Percentiles rank a stretch among this genome's conserved stretches.
Evolutionary conservation across 2,888 invertebrate species (phyloP).

Genomic region (Drosophila rubida): DNA sequence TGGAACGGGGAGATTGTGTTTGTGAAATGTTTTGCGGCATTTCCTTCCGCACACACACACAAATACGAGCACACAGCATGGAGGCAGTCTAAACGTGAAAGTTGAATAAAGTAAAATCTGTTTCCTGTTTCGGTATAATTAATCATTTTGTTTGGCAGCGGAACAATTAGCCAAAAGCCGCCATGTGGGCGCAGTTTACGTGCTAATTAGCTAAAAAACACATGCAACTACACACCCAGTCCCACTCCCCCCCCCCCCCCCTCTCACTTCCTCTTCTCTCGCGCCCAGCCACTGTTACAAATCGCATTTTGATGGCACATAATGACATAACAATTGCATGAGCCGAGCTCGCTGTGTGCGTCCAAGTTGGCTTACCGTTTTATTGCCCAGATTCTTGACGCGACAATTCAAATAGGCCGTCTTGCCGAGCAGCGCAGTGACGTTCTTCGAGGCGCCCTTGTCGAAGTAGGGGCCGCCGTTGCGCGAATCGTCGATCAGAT

Average conservation of each 20-base stretch:
- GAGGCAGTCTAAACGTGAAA: constrained; percentile 43
- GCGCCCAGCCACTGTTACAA: constrained; percentile 53
- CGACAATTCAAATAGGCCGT: constrained; percentile 95
- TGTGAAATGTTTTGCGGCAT: constrained; percentile 79
- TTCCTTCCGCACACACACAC: constrained; percentile 73
- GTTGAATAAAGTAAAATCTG: constrained; percentile 80
- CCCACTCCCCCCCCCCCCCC: background rate
- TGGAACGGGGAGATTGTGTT: constrained; percentile 37
- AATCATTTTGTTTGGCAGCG: constrained; percentile 79
- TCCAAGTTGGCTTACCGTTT: constrained; percentile 90
- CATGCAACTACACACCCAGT: constrained; percentile 24
- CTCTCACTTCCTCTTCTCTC: background rate
- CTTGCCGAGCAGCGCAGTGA: constrained; percentile 94
- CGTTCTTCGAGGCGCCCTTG: constrained; percentile 89
- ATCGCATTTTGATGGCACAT: constrained; percentile 67
- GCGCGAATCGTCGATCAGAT: constrained; percentile 85
- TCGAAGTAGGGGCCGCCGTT: constrained; percentile 92
- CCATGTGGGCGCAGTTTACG: constrained; percentile 74
- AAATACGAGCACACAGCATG: constrained; percentile 19
- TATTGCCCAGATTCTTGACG: constrained; percentile 95
- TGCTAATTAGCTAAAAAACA: constrained; percentile 75
- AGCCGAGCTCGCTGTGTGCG: background rate
- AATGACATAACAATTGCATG: constrained; percentile 69
- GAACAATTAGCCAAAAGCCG: constrained; percentile 74
- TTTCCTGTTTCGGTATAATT: constrained; percentile 79